Evolutionary conservation across 2,888 invertebrate species (phyloP), one percentile per base, ranked within the genome.

Genomic region (Branchinecta sandiegonensis): DNA sequence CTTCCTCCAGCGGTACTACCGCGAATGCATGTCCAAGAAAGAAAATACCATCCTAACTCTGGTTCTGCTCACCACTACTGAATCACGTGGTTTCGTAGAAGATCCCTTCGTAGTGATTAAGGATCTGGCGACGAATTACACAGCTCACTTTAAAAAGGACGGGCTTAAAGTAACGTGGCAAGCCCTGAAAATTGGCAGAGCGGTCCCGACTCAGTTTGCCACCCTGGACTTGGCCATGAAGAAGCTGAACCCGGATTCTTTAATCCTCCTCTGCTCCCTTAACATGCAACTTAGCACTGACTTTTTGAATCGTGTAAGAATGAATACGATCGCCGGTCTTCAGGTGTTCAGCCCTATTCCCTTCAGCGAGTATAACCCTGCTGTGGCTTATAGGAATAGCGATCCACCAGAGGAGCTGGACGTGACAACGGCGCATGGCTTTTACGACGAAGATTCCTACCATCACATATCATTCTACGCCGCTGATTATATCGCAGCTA

Each of bases 331-430:
- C 72, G 80, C 81, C 72, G 87, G 88, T 72, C 87, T 85, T 79
- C 95, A 95, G 81, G 85, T 94, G 74, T 97, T 88, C 80, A 86
- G 87, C 75, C 91, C 95, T n/a, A 85, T 93, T 72, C 90, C 90
- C 23, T 97, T 94, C 79, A 84, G 87, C 74, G 89, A 92, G 76
- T 94, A 87, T 80, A 84, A 93, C 75, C 91, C 90, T 1, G 77
- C 78, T 47, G 74, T 81, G 65, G 76, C 79, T 11, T 71, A 71
- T 46, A 11, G 64, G 12, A 65, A 17, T 23, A 47, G 47, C n/a
- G 48, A 48, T 13, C 67, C 80, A 71, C 78, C 79, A 68, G 77
- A 79, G 69, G 81, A 82, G 67, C 77, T 85, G 7, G 87, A 90
- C 73, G 82, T 87, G 23, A 85, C 86, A 76, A 87, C 87, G 78